Evolutionary conservation across 2,888 invertebrate genomes (phyloP), one percentile per base, ranked within the genome.

Genomic region (Papilio gigon): DNA sequence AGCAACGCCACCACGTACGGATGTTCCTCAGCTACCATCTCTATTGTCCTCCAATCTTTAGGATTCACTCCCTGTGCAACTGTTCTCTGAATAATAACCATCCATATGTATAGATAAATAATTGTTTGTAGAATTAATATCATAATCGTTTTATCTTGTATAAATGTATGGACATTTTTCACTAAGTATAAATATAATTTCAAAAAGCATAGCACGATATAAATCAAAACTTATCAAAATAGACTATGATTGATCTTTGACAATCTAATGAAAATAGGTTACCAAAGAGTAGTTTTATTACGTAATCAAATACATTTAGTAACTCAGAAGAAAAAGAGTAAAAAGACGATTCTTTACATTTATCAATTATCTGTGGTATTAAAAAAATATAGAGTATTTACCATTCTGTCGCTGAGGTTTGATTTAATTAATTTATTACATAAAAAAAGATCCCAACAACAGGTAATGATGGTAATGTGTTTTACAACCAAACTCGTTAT

Each of bases 1-100:
- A 89, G 72, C 59, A 90, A 71, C 2, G 83, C 88, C 5, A 84
- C 85, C 17, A 89, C 68, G 68, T 82, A 89, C 0, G 88, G 85
- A 70, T 87, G 75, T 64, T 79, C 70, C 78, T 89, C 89, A 53
- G 86, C 85, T 33, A 89, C 73, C 14, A 62, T 47, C 78, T 89
- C 89, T 70, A 87, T 76, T 40, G 69, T 56, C 59, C 42, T 65
- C 78, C 78, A 77, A 30, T 74, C 62, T 37, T 20, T 58, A 14
- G 56, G 63, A 42, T 65, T 56, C 27, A 20, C 14, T 50, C 20
- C 37, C 63, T 12, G 58, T 42, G 22, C 22, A 9, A 33, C 50
- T 40, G 47, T 44, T 37, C 62, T 35, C 33, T 22, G 22, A 20
- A 20, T 12, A 50, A 67, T 63, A 12, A 59, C 30, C 37, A 53